Evolutionary conservation across 2,113 vertebrate genomes (phyloP), one percentile per base, ranked within the genome.

Genomic region (Poeciliopsis prolifica): DNA sequence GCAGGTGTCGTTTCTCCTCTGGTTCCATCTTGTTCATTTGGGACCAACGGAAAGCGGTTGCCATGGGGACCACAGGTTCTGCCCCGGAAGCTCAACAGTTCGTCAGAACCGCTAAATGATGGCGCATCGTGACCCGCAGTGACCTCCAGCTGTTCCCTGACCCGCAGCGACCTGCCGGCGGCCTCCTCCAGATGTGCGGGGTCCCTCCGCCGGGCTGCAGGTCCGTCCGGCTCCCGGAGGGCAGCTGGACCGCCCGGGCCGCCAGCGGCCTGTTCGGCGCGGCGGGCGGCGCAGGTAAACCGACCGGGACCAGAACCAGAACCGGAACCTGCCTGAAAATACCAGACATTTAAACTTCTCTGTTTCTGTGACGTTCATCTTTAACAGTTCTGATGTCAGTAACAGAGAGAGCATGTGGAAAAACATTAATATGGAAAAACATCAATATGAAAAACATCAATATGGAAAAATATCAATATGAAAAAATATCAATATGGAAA

Each of bases 261-360:
- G 67, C 95, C 31, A 94, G 96, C 0, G 90, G 89, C 0, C 60
- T 93, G n/a, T 67, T 93, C 0, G 96, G 97, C 28, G 94, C 75
- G 0, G 54, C 95, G 44, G 83, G 94, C 0, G 94, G 95, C 7
- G 30, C 95, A 0, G 95, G 97, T 96, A 78, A 70, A 17, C 28
- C 35, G 3, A 2, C 29, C 29, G 29, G 29, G 29, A n/a, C 14
- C 24, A 61, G 33, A 71, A 2, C 29, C 29, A 3, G 29, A 3
- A n/a, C 14, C 24, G 29, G 33, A 71, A 26, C 6, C 70, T n/a
- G 48, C 48, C 19, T 33, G 10, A 33, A 22, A 69, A 58, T 24
- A 8, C 11, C 10, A 2, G 13, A 0, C 1, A 5, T 58, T 70
- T 31, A 1, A 58, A 1, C 3, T 58, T 24, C 33, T 14, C 19